Percentiles rank a stretch among this genome's conserved stretches.
Conservation (phyloP, 2,113 vertebrate species). For the Zootoca vivipara region DNA sequence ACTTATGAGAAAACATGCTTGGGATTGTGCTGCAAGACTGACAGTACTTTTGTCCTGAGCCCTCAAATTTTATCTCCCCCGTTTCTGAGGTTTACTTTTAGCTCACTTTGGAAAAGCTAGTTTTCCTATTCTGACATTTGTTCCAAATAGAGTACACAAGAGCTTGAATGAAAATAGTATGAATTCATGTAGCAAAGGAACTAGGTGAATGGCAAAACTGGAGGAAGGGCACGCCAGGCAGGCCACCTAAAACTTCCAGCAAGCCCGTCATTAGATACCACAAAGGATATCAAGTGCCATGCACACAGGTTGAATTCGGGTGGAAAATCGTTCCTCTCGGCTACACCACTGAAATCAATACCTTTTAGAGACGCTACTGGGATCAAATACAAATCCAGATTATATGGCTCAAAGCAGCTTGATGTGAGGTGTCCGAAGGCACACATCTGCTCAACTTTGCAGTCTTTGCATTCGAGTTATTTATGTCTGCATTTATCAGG, state of each 20-base stretch:
- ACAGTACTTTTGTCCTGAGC: background rate
- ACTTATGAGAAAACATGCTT: background rate
- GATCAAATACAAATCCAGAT: slow-evolving; percentile 30
- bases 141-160: background rate
- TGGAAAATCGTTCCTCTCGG: slow-evolving; percentile 8
- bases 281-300: background rate
- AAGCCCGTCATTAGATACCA: background rate
- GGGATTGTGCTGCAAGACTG: background rate
- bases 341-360: slow-evolving; percentile 28
- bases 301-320: background rate
- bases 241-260: slow-evolving; percentile 21
- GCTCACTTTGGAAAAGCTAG: background rate
- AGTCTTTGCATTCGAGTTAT: background rate
- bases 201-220: background rate
- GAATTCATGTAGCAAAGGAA: slow-evolving; percentile 10
- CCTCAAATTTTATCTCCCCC: background rate
- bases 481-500: slow-evolving; percentile 8
- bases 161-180: background rate
- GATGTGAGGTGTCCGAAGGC: slow-evolving; percentile 2
- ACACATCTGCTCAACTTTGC: background rate
- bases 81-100: background rate
- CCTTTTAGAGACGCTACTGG: background rate
- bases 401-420: slow-evolving; percentile 15
- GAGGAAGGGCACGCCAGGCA: background rate
- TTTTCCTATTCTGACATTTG: background rate